phyloP scores from a whole-genome alignment of 1,140 invertebrate species.

The Zaprionus ghesquierei region DNA sequence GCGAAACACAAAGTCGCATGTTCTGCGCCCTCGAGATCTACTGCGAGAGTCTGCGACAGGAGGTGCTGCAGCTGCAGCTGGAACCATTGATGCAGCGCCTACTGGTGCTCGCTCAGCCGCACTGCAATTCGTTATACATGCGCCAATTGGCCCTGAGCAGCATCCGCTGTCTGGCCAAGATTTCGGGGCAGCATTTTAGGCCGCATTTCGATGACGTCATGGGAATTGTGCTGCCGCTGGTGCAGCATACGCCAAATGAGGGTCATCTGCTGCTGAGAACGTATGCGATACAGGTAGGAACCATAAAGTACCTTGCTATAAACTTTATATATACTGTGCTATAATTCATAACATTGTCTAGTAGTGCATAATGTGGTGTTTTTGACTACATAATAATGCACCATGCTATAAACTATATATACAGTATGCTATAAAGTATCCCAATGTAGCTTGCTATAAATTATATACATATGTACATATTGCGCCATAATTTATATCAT shows the following conservation, averaged over 20 bases:
- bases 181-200: neutral
- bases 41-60: constrained; percentile 10
- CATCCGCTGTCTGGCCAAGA: constrained; percentile 10
- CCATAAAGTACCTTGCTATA: neutral
- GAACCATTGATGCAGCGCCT: neutral
- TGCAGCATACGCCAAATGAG: neutral
- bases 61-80: neutral
- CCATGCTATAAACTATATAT: no score
- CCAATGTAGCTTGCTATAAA: no score
- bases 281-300: constrained; percentile 22
- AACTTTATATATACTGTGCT: neutral
- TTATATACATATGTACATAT: no score
- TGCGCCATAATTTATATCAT: no score
- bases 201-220: constrained; percentile 16
- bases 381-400: no score
- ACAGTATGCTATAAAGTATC: no score
- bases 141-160: constrained; percentile 12
- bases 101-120: neutral
- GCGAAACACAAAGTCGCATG: neutral
- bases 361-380: no score
- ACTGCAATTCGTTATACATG: constrained; percentile 4
- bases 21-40: constrained; percentile 36
- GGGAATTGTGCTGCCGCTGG: neutral
- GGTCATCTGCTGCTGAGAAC: constrained; percentile 10
- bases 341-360: no score